phyloP scores from a whole-genome alignment of 2,888 invertebrate genomes.

The Didymodactylos carnosus region DNA sequence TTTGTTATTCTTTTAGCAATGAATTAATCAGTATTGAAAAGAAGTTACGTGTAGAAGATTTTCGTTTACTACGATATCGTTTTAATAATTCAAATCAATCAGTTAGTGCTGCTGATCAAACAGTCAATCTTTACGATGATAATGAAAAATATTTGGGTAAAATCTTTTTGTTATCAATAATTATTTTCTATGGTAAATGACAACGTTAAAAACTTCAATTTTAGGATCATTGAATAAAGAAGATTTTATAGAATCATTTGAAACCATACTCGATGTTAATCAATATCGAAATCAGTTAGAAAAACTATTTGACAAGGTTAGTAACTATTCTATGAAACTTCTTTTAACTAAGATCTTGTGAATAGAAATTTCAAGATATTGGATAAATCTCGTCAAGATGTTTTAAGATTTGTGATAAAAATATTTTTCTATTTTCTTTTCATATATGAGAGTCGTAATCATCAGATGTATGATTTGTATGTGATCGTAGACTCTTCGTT shows the following conservation, averaged over 20 bases:
- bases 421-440: no score
- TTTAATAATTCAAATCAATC: background rate
- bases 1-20: background rate
- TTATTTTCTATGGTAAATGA: no score
- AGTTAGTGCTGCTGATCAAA: background rate
- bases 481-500: no score
- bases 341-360: constrained; percentile 10
- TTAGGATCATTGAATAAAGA: constrained; percentile 25
- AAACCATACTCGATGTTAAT: constrained; percentile 24
- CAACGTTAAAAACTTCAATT: no score
- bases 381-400: no score
- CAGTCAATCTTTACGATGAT: no score
- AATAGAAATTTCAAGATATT: no score
- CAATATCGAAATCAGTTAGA: constrained; percentile 30
- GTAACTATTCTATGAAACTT: background rate
- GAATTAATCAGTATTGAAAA: background rate
- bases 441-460: no score
- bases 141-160: background rate
- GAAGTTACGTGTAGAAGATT: background rate
- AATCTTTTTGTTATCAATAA: background rate
- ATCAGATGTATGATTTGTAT: no score
- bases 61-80: background rate
- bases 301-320: constrained; percentile 30
- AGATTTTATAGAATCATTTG: constrained; percentile 29
- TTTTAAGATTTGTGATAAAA: no score